Evolutionary conservation across 2,113 vertebrate genomes (phyloP).

Genomic region (Peromyscus polionotus): DNA sequence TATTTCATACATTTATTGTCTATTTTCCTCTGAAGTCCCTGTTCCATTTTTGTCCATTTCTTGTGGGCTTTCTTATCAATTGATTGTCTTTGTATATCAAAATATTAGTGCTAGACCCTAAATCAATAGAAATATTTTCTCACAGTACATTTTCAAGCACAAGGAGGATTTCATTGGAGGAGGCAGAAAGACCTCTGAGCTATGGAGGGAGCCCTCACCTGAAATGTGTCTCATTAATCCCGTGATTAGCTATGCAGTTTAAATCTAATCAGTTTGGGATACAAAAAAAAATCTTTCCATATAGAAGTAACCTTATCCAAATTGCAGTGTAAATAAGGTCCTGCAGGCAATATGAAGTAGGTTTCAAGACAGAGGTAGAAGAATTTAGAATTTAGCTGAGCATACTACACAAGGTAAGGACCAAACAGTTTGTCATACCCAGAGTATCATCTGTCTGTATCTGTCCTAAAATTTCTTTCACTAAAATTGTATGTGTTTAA

Average conservation of each 20-base stretch:
- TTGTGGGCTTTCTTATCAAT: neutral
- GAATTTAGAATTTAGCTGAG: neutral
- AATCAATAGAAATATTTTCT: neutral
- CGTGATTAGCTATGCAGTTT: neutral
- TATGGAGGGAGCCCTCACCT: too few relatives aligned
- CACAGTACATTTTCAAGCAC: neutral
- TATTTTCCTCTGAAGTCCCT: neutral
- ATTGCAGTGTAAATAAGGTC: neutral
- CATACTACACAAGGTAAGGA: neutral
- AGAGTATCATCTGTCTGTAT: neutral
- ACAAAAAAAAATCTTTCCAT: neutral
- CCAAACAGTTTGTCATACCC: neutral
- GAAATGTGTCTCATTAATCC: neutral
- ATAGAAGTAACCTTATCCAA: neutral
- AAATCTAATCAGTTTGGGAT: neutral
- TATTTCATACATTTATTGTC: neutral
- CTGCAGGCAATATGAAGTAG: neutral
- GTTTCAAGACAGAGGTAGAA: neutral
- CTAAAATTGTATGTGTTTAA: neutral
- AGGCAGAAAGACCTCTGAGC: neutral
- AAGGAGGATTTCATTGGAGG: neutral
- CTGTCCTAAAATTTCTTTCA: neutral
- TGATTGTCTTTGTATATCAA: neutral
- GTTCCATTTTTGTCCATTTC: neutral
- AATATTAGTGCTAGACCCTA: neutral